phyloP scores from a whole-genome alignment of 2,888 invertebrate genomes.

The Arge pagana region DNA sequence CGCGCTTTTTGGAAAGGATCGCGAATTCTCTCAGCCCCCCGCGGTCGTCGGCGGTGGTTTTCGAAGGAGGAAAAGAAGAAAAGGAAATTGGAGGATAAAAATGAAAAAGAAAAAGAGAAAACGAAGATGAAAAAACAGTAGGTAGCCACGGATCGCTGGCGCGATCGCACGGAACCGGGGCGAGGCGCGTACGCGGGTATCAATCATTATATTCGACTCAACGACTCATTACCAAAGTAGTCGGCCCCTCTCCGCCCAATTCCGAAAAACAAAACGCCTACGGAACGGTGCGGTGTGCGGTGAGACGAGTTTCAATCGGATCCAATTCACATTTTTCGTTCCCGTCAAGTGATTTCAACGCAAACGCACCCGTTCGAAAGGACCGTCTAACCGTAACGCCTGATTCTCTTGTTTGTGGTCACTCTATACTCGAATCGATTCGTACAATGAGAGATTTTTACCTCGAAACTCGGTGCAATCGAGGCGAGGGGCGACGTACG shows the following conservation, averaged over 20 bases:
- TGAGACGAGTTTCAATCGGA: constrained; percentile 47
- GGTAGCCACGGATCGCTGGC: not conserved
- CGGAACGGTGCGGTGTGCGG: no score
- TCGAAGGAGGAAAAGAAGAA: no score
- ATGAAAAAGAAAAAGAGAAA: no score
- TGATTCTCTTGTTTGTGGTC: constrained; percentile 55
- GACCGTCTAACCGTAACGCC: constrained; percentile 47
- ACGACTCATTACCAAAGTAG: constrained; percentile 54
- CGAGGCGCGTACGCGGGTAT: not conserved
- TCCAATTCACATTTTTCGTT: constrained; percentile 29
- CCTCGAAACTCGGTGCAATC: no score
- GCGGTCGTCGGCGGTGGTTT: no score
- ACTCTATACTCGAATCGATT: constrained; percentile 39
- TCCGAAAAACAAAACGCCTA: constrained; percentile 57
- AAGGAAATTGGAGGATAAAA: no score
- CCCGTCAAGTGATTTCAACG: constrained; percentile 30
- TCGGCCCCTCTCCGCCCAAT: constrained; percentile 55
- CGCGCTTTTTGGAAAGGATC: no score
- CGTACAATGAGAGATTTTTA: constrained; percentile 13
- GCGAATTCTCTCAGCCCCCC: no score
- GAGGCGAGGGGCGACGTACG: no score
- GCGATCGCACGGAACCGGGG: not conserved
- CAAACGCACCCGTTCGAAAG: constrained; percentile 38
- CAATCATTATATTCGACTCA: constrained; percentile 45
- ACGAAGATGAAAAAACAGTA: no score